A percentile compares a stretch with the other conserved stretches of the same genome.
Evolutionary conservation across 2,888 invertebrate genomes (phyloP).

Genomic region (Macaria notata): DNA sequence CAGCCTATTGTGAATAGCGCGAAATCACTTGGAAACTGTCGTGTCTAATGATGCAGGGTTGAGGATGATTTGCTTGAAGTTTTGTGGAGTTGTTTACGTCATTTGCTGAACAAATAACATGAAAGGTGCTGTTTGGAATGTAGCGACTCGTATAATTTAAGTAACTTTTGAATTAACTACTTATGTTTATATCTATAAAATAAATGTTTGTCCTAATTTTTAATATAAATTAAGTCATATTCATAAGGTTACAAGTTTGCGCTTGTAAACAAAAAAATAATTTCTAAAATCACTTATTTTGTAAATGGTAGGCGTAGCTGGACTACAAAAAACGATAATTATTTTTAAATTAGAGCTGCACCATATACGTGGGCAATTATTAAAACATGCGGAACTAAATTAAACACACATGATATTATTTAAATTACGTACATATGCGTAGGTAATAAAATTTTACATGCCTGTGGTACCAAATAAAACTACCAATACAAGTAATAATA

Average conservation of each 20-base stretch:
- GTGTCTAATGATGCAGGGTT: conserved; percentile 46
- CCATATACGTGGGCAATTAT: conserved; percentile 18
- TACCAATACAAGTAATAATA: not conserved
- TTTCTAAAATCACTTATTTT: too few species aligned
- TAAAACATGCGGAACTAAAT: conserved; percentile 32
- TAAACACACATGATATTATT: conserved; percentile 13
- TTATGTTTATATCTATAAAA: too few species aligned
- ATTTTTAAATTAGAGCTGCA: conserved; percentile 14
- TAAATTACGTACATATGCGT: not conserved
- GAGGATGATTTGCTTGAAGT: conserved; percentile 37
- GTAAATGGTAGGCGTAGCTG: conserved; percentile 17
- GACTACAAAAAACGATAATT: conserved; percentile 22
- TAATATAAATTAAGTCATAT: too few species aligned
- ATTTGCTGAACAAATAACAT: not conserved
- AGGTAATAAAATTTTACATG: not conserved
- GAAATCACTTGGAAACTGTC: conserved; percentile 54
- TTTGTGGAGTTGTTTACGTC: conserved; percentile 23
- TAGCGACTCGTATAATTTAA: too few species aligned
- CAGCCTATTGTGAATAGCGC: conserved; percentile 49
- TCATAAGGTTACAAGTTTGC: too few species aligned
- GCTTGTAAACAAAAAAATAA: too few species aligned
- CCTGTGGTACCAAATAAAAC: not conserved
- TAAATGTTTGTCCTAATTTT: too few species aligned
- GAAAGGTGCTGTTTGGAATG: too few species aligned
- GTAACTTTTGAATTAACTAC: too few species aligned